A percentile compares a stretch with the other conserved stretches of the same genome.
Conservation (phyloP, 2,113 vertebrate genomes). For the Sander lucioperca region DNA sequence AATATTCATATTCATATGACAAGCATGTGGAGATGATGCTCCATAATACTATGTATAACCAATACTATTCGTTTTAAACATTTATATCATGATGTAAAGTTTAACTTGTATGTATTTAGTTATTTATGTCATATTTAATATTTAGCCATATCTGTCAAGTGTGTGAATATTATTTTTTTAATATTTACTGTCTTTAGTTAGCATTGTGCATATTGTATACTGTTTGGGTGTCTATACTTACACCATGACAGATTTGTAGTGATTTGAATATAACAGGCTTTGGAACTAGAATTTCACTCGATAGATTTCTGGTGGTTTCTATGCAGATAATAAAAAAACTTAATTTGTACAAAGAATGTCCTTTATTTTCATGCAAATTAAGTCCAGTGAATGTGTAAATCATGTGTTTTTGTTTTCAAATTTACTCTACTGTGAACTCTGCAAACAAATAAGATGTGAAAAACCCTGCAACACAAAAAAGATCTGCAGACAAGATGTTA, state of each 20-base stretch:
- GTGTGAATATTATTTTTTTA: background rate
- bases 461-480: constrained; percentile 59
- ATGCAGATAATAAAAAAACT: background rate
- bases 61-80: background rate
- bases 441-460: background rate
- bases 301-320: background rate
- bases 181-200: background rate
- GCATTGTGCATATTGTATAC: background rate
- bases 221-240: background rate
- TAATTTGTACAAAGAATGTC: background rate
- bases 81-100: background rate
- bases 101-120: background rate
- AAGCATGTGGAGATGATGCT: too few relatives aligned
- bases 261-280: background rate
- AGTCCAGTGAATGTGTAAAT: background rate
- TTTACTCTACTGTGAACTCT: background rate
- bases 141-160: background rate
- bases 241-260: background rate
- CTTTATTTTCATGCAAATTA: background rate
- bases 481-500: constrained; percentile 77
- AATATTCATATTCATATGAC: background rate
- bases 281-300: background rate
- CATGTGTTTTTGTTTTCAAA: background rate
- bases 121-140: background rate
- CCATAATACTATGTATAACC: too few relatives aligned